Evolutionary conservation across 2,888 invertebrate species (phyloP).

Genomic region (Steinernema carpocapsae): DNA sequence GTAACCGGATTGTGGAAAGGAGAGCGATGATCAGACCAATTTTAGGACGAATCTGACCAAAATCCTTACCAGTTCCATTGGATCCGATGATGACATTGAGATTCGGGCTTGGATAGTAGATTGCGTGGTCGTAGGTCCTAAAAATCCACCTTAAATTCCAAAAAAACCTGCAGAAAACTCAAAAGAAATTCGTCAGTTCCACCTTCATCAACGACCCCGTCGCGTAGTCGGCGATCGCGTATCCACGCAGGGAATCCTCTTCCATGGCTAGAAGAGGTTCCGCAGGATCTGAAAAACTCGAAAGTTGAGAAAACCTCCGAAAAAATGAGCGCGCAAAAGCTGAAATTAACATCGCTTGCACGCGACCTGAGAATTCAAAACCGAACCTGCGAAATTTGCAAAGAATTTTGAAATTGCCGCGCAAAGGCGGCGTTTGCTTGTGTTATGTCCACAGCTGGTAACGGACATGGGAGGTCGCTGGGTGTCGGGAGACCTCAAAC

Average conservation of each 20-base stretch:
- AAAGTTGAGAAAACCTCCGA: neutral
- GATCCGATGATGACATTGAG: conserved; percentile 63
- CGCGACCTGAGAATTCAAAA: no score
- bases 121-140: conserved; percentile 60
- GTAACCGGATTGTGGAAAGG: no score
- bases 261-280: neutral
- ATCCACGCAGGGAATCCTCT: neutral
- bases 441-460: no score
- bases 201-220: conserved; percentile 54
- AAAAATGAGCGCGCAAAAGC: no score
- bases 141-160: conserved; percentile 37
- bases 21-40: no score
- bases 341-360: no score
- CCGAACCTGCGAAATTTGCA: no score
- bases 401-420: no score
- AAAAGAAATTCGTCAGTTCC: conserved; percentile 56
- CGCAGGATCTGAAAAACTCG: neutral
- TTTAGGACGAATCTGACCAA: no score
- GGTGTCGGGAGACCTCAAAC: no score
- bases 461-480: no score
- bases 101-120: conserved; percentile 51
- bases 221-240: conserved; percentile 36
- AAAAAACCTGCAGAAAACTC: conserved; percentile 38
- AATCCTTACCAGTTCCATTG: conserved; percentile 57
- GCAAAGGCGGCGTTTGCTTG: no score